A percentile compares a stretch with the other conserved stretches of the same genome.
phyloP scores from a whole-genome alignment of 1,140 invertebrate species.

The Triops longicaudatus region DNA sequence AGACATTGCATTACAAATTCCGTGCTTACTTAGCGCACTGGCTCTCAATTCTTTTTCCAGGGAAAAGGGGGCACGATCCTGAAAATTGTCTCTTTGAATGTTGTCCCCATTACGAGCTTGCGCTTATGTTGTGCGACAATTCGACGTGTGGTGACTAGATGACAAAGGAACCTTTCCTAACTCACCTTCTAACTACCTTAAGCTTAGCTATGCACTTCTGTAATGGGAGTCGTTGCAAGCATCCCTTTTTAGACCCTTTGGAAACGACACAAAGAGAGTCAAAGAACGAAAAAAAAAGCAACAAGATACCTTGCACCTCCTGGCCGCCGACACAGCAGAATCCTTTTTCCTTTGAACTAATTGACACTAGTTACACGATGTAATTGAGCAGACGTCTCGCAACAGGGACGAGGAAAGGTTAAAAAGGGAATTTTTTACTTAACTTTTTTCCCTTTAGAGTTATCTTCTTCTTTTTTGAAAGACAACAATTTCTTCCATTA shows the following conservation, averaged over 20 bases:
- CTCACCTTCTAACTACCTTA: not conserved
- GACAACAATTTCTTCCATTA: not conserved
- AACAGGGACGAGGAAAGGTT: not conserved
- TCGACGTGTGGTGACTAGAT: not conserved
- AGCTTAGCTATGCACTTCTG: conserved; percentile 6
- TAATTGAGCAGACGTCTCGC: not conserved
- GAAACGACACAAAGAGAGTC: too few species aligned
- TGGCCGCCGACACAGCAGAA: not conserved
- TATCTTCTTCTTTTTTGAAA: not conserved
- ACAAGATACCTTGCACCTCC: not conserved
- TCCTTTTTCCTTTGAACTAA: conserved; percentile 11
- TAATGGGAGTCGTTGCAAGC: not conserved
- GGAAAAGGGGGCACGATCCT: not conserved
- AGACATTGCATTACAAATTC: not conserved
- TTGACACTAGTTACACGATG: conserved; percentile 7
- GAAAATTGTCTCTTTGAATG: not conserved
- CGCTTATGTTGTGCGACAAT: not conserved
- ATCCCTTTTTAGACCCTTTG: not conserved
- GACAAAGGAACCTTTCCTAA: not conserved
- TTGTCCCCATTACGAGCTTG: not conserved
- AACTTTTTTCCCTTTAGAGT: not conserved
- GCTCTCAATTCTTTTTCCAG: not conserved
- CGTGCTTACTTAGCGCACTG: not conserved
- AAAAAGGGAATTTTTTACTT: not conserved
- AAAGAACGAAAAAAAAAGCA: not conserved